phyloP scores from a whole-genome alignment of 1,140 invertebrate genomes.

The Papilio polyxenes region DNA sequence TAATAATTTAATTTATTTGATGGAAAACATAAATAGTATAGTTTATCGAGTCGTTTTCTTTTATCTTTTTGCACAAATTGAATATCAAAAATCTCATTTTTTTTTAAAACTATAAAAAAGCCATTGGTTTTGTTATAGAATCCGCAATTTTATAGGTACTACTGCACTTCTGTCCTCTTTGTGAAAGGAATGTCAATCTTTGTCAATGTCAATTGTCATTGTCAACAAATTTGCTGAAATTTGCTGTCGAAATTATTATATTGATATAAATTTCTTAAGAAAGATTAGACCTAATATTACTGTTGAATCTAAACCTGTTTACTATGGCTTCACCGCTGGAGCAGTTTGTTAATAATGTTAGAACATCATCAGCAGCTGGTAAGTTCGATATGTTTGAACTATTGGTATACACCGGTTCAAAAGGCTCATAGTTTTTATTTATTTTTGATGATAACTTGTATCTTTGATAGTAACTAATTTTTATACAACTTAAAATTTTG shows the following conservation, averaged over 20 bases:
- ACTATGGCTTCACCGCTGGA: slow-evolving; percentile 74
- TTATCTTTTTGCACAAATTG: too few species aligned
- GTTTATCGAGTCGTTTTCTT: too few species aligned
- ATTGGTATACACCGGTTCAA: background rate
- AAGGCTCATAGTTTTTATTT: background rate
- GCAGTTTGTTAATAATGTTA: slow-evolving; percentile 76
- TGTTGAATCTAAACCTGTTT: background rate
- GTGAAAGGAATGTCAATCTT: too few species aligned
- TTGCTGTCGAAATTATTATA: background rate
- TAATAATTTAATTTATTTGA: too few species aligned
- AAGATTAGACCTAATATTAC: background rate
- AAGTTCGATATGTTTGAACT: slow-evolving; percentile 22
- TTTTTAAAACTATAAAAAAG: too few species aligned
- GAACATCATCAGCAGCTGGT: slow-evolving; percentile 74
- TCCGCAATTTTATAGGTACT: too few species aligned
- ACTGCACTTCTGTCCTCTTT: too few species aligned
- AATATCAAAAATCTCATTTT: too few species aligned
- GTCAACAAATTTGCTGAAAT: background rate
- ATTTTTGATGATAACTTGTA: slow-evolving; percentile 11
- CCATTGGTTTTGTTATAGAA: too few species aligned
- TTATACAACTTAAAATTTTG: too few species aligned
- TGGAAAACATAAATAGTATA: too few species aligned
- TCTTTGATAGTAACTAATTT: background rate
- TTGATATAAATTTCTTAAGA: background rate
- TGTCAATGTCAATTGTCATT: background rate